Percentiles rank a stretch among this genome's conserved stretches.
Evolutionary conservation across 2,797 vertebrate genomes (phyloP).

Genomic region (Anomalospiza imberbis): DNA sequence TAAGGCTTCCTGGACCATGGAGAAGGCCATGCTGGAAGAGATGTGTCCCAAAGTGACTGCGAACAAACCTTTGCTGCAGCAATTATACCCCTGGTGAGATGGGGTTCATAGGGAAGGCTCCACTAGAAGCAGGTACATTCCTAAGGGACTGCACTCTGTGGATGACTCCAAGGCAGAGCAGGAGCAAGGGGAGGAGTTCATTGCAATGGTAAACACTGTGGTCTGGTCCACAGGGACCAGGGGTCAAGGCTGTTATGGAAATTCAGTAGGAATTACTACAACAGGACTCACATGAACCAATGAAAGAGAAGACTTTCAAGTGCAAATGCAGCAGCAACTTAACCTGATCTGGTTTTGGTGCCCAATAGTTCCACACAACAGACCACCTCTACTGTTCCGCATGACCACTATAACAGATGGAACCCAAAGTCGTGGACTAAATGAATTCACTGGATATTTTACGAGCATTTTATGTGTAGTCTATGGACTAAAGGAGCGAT

Average conservation of each 20-base stretch:
- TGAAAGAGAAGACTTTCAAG: background rate
- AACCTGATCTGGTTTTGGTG: background rate
- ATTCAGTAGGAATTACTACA: background rate
- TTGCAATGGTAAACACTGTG: background rate
- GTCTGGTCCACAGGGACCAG: background rate
- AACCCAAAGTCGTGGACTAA: background rate
- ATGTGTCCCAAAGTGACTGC: background rate
- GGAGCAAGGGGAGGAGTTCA: background rate
- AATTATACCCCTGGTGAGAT: background rate
- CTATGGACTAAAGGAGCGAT: background rate
- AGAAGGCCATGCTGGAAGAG: background rate
- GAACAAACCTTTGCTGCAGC: background rate
- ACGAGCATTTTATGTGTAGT: background rate
- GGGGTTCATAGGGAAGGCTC: background rate
- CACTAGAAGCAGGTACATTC: background rate
- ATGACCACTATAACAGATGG: background rate
- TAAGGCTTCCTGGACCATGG: background rate
- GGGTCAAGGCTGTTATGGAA: rapidly evolving
- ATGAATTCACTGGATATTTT: background rate
- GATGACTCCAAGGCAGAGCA: background rate
- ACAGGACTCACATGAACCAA: background rate
- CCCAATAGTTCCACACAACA: background rate
- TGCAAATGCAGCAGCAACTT: background rate
- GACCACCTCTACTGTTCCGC: background rate
- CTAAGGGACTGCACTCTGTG: background rate